phyloP scores from a whole-genome alignment of 2,113 vertebrate genomes.

The Eurypyga helias region DNA sequence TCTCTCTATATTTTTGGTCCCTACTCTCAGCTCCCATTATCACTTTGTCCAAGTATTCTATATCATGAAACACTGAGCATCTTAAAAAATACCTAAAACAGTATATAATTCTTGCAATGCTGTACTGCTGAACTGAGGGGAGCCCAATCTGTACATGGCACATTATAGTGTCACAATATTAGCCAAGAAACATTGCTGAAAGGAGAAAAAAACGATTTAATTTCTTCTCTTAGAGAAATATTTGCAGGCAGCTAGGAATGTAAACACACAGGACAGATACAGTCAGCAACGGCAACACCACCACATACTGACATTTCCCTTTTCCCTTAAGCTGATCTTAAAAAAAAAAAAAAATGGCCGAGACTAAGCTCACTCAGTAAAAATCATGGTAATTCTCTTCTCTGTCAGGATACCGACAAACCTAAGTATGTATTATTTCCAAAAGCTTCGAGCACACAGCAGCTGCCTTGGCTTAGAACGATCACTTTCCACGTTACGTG shows the following conservation, averaged over 20 bases:
- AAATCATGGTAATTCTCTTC: background rate
- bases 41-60: background rate
- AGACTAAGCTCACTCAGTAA: background rate
- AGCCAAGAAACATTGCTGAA: background rate
- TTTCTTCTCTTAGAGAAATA: background rate
- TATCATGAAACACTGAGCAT: background rate
- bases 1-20: background rate
- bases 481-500: background rate
- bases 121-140: background rate
- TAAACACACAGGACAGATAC: background rate
- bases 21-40: background rate
- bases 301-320: background rate
- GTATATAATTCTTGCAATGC: background rate
- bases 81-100: background rate
- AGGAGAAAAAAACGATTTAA: background rate
- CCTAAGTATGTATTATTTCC: background rate
- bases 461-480: background rate
- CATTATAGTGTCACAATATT: no score
- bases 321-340: background rate
- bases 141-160: background rate
- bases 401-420: background rate
- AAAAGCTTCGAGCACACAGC: background rate
- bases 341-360: background rate
- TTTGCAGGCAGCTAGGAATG: background rate
- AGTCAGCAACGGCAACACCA: background rate